Percentiles rank a stretch among this genome's conserved stretches.
Conservation (phyloP, 2,888 invertebrate genomes). For the Cartodere bifasciata region DNA sequence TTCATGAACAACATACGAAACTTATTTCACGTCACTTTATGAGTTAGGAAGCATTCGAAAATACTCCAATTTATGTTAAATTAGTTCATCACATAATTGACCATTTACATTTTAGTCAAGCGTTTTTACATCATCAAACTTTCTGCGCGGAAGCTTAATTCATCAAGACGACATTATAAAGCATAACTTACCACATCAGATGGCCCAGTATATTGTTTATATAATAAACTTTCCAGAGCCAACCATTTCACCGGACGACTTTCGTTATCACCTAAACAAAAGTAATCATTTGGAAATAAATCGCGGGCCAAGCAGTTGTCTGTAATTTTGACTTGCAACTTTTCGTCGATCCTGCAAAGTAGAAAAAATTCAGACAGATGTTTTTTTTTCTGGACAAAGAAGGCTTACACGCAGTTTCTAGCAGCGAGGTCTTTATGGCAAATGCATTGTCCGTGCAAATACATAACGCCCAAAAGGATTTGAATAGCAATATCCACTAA, state of each 20-base stretch:
- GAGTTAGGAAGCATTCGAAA: no score
- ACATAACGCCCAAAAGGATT: conserved; percentile 73
- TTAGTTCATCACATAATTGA: no score
- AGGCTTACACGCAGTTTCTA: conserved; percentile 82
- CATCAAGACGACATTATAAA: no score
- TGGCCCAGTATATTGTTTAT: conserved; percentile 70
- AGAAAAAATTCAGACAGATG: no score
- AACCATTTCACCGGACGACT: conserved; percentile 92
- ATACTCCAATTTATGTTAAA: no score
- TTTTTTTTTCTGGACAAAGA: not conserved
- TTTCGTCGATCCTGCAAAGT: conserved; percentile 53
- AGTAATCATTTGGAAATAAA: conserved; percentile 85
- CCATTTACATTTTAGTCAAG: no score
- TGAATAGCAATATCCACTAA: conserved; percentile 57
- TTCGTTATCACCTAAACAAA: conserved; percentile 86
- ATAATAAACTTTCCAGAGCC: conserved; percentile 73
- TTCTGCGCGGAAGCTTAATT: no score
- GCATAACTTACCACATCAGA: conserved; percentile 82
- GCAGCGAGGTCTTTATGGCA: conserved; percentile 85
- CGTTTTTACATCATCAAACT: no score
- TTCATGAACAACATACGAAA: no score
- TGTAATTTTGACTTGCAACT: conserved; percentile 69
- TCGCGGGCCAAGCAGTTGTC: conserved; percentile 83
- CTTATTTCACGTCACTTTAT: no score
- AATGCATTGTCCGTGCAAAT: conserved; percentile 75